Conservation (phyloP, 2,113 vertebrate species). For the Pteropus alecto region DNA sequence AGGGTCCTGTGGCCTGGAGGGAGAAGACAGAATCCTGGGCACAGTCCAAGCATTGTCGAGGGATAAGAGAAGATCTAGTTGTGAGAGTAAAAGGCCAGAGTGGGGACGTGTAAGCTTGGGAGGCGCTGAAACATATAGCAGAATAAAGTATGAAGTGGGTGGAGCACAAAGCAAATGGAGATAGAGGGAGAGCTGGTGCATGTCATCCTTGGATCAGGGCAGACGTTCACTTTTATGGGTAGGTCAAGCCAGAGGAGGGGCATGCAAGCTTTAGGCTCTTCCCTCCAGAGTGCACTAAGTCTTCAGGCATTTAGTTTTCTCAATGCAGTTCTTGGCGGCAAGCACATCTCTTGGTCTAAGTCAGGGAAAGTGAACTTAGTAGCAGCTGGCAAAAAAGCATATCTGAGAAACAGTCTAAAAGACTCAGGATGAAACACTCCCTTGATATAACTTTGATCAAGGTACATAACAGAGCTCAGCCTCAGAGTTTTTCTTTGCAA, state of each 20-base stretch:
- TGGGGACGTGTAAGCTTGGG: accelerated
- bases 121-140: not conserved
- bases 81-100: not conserved
- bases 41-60: not conserved
- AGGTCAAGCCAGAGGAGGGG: not conserved
- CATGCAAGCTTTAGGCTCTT: not conserved
- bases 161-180: not conserved
- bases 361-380: not conserved
- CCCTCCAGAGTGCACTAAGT: not conserved
- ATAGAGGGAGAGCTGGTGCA: not conserved
- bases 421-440: not conserved
- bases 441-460: not conserved
- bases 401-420: not conserved
- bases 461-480: not conserved
- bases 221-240: not conserved
- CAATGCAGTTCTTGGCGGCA: not conserved
- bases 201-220: too few species aligned
- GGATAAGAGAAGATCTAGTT: not conserved
- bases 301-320: not conserved
- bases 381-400: not conserved
- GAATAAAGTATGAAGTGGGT: accelerated
- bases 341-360: not conserved
- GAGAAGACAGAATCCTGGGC: not conserved
- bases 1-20: not conserved
- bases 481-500: not conserved